A percentile compares a stretch with the other conserved stretches of the same genome.
Evolutionary conservation across 1,140 invertebrate genomes (phyloP).

Genomic region (Scylla paramamosain): DNA sequence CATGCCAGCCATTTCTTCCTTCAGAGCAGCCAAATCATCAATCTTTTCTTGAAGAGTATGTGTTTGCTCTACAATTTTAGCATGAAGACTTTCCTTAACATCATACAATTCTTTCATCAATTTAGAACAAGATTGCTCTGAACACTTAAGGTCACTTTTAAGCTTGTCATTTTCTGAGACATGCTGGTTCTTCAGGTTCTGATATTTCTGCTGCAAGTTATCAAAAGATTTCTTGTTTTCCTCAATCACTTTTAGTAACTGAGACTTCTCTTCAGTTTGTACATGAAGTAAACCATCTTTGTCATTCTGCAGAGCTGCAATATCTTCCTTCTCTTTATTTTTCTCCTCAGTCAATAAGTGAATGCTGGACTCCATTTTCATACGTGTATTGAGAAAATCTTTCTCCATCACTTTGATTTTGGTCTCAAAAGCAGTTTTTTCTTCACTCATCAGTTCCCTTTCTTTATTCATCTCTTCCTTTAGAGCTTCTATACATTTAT

Average conservation of each 20-base stretch:
- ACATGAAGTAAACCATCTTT: not conserved
- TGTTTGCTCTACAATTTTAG: not conserved
- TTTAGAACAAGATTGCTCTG: too few species aligned
- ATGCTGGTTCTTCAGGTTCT: not conserved
- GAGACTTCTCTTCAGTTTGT: not conserved
- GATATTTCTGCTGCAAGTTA: not conserved
- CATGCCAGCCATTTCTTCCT: not conserved
- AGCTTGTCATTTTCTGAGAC: not conserved
- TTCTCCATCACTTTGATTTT: not conserved
- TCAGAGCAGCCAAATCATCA: not conserved
- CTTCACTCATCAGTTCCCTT: not conserved
- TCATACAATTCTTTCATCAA: not conserved
- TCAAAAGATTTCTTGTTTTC: not conserved
- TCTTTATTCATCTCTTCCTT: slow-evolving; percentile 15
- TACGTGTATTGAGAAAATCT: not conserved
- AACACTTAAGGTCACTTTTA: not conserved
- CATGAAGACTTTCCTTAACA: not conserved
- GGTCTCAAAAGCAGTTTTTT: not conserved
- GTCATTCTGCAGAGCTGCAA: not conserved
- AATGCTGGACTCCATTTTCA: not conserved
- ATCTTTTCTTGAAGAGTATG: not conserved
- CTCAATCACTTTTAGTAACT: not conserved
- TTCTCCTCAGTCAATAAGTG: not conserved
- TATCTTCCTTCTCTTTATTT: not conserved
- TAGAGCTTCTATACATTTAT: not conserved